Conservation (phyloP, 2,113 vertebrate genomes). For the Scomber colias region DNA sequence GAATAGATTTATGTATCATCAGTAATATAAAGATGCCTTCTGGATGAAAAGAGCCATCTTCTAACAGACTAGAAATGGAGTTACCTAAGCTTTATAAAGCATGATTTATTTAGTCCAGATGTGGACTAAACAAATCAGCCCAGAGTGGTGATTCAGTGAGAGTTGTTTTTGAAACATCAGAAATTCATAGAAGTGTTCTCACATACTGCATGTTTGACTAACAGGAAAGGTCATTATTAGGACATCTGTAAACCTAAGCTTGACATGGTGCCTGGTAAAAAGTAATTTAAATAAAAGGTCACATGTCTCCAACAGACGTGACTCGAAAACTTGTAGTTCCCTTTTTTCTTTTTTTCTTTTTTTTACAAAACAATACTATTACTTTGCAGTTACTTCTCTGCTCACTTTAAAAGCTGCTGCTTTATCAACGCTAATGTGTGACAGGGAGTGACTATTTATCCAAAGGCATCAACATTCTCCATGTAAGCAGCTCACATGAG, state of each 20-base stretch:
- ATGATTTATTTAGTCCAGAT: slow-evolving; percentile 10
- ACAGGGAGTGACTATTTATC: slow-evolving; percentile 27
- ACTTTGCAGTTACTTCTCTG: background rate
- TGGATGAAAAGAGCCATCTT: background rate
- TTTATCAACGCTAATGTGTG: slow-evolving; percentile 22
- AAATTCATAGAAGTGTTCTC: background rate
- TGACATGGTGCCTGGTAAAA: background rate
- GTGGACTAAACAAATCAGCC: background rate
- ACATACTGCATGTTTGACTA: background rate
- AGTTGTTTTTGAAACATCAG: slow-evolving; percentile 5
- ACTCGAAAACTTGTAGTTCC: background rate
- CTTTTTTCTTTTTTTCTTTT: background rate
- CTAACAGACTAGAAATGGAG: background rate
- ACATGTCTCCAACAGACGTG: background rate
- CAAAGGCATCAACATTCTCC: slow-evolving; percentile 1
- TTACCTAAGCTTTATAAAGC: slow-evolving; percentile 3
- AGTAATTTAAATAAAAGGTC: background rate
- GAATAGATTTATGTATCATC: background rate
- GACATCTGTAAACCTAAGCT: background rate
- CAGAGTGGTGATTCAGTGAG: background rate
- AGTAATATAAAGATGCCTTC: background rate
- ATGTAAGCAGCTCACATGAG: slow-evolving; percentile 32
- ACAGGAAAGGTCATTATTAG: background rate
- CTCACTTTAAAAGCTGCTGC: background rate
- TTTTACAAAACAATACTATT: background rate